Evolutionary conservation across 2,888 invertebrate genomes (phyloP).

Genomic region (Stenchaetothrips biformis): DNA sequence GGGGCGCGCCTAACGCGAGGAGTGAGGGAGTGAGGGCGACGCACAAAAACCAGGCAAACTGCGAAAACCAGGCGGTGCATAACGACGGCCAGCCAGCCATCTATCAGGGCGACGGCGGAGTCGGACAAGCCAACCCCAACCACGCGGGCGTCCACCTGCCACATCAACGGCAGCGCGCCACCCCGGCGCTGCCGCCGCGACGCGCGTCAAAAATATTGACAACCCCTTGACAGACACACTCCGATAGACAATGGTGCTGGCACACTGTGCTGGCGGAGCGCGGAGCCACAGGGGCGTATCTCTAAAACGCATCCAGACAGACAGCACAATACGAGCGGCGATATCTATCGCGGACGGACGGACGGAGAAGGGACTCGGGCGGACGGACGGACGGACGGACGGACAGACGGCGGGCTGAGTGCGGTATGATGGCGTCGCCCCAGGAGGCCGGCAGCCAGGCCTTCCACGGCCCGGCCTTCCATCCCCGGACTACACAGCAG

Average conservation of each 20-base stretch:
- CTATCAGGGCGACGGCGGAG: neutral
- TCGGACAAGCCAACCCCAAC: too few relatives aligned
- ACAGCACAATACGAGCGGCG: neutral
- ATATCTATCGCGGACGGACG: neutral
- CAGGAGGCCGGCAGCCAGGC: neutral
- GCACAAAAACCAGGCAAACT: neutral
- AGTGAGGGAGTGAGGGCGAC: neutral
- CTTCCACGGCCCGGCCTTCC: too few relatives aligned
- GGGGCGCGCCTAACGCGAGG: neutral
- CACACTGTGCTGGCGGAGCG: neutral
- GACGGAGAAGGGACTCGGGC: neutral
- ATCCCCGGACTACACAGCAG: too few relatives aligned
- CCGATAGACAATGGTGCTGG: neutral
- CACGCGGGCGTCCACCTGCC: neutral
- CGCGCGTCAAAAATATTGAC: constrained; percentile 6
- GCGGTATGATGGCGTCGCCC: neutral
- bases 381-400: neutral
- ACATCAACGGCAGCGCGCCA: neutral
- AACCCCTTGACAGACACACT: neutral
- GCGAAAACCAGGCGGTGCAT: neutral
- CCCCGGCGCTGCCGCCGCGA: neutral
- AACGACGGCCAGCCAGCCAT: neutral
- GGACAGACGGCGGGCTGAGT: neutral
- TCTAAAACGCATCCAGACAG: neutral
- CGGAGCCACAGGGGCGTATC: neutral